Conservation (phyloP, 1,140 invertebrate genomes). For the Idris sp. region DNA sequence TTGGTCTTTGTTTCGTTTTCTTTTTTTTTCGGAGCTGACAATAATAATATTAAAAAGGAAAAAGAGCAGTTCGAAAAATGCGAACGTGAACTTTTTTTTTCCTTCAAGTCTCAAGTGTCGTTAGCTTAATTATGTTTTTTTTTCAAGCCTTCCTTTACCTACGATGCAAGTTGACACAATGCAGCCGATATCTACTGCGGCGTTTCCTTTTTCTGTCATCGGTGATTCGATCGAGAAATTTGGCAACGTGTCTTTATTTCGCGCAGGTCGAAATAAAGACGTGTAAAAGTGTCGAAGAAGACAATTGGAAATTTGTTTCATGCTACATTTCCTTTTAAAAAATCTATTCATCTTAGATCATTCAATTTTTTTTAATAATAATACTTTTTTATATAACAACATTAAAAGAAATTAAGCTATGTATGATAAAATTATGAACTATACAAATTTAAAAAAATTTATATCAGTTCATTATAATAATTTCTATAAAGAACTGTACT, state of each 20-base stretch:
- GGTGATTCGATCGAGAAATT: conserved; percentile 17
- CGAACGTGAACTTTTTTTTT: conserved; percentile 2
- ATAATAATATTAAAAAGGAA: conserved; percentile 10
- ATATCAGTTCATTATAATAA: no score
- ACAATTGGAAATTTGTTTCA: not conserved
- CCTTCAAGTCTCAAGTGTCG: not conserved
- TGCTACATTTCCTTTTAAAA: no score
- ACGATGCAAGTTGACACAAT: conserved; percentile 23
- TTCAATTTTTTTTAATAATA: no score
- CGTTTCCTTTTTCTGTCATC: conserved; percentile 31
- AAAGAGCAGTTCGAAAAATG: not conserved
- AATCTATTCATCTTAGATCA: no score
- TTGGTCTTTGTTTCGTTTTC: conserved; percentile 35
- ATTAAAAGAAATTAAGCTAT: no score
- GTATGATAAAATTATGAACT: no score
- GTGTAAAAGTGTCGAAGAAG: not conserved
- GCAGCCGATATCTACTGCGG: conserved; percentile 2
- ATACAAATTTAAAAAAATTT: no score
- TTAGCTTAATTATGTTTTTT: conserved; percentile 26
- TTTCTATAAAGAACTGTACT: no score
- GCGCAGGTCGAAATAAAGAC: conserved; percentile 9
- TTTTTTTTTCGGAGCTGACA: conserved; percentile 13
- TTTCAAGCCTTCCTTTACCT: conserved; percentile 13
- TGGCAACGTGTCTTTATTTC: conserved; percentile 35
- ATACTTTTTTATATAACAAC: no score